Evolutionary conservation across 2,113 vertebrate species (phyloP), one percentile per base, ranked within the genome.

Genomic region (Electrona antarctica): DNA sequence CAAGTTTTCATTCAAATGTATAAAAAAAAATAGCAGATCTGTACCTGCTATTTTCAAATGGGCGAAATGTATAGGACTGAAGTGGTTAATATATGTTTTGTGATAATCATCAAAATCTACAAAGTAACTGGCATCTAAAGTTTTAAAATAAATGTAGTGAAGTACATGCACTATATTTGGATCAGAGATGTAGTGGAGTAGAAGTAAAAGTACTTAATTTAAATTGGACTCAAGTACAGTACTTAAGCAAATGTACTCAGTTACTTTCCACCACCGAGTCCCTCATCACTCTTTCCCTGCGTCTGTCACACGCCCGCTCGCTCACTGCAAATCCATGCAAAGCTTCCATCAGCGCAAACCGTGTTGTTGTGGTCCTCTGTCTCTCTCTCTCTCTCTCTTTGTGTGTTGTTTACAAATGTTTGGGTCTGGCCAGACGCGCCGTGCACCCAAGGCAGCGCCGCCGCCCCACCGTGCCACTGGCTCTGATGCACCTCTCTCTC

Each of bases 401-500:
- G 54, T 8, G 54, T 55, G 50, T n/a, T 13, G 21, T 54, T 41
- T 47, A 28, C 28, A 61, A 41, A 49, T 54, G 47, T 56, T 33
- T 46, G 58, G 47, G 21, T 21, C 60, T 69, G 45, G 58, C 50
- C 4, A 57, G 14, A 72, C 67, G 67, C 47, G 56, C 75, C 67
- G 67, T 41, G 51, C 75, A 62, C 59, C 66, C 9, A 13, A 54
- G 46, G 50, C 71, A 47, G 29, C 1, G 7, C 69, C 13, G 45
- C 71, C 6, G 0, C 61, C 14, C 49, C 33, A 3, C 5, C 33
- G 65, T 28, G 45, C 64, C 21, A 69, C 55, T 60, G 64, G 29
- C 46, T 64, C 74, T 90, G 88, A 93, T 48, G 6, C 60, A 67
- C 75, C 71, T 89, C 59, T 91, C 69, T 91, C 79, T 91, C 72